Base-by-base conservation (phyloP, 2,113 vertebrate genomes). In the Romanogobio albipinnatus region DNA sequence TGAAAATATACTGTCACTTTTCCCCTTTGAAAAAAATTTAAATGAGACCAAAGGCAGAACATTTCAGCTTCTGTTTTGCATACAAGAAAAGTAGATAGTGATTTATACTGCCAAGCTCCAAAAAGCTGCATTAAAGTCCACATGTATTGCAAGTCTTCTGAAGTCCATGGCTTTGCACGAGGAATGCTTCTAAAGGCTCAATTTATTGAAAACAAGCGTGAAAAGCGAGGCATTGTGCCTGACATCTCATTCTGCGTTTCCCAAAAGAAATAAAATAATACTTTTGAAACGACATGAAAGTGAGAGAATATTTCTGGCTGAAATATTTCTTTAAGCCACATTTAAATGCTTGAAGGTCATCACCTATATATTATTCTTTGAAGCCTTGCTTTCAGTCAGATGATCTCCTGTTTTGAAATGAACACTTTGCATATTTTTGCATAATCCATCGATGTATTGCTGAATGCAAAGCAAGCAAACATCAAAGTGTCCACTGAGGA, bases 401-500 rank as follows among this genome's bases (percentile, higher is more conserved):
- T 0, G 0, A 64, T 47, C 39, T 47, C 58, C 11, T 64, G 36
- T 47, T 61, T 5, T 26, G 58, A 45, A 47, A 47, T 47, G 4
- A 79, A 62, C 45, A 10, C 58, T 77, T 47, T 80, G 8, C 39
- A 64, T 62, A 62, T 62, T 47, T 64, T 64, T 80, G 58, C 58
- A 80, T 62, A 47, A 26, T 64, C 3, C 47, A 36, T 19, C 14
- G 0, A 47, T 47, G 58, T 26, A 64, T 29, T 62, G 7, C 39
- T 14, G 24, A 45, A 62, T 80, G 77, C 77, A 79, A 79, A 79
- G 58, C 39, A 62, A 45, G 77, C 58, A 47, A 47, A 62, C 76
- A 62, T 45, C 36, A 24, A 62, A 74, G 10, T 3, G 3, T 14
- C 39, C 22, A 7, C 10, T 11, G 11, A 73, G 9, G 3, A 47